These are phyloP conservation scores for Amphibalanus amphitrite DNA, from an alignment of 1,140 invertebrate genomes.

Conservation along the genomic window DNA sequence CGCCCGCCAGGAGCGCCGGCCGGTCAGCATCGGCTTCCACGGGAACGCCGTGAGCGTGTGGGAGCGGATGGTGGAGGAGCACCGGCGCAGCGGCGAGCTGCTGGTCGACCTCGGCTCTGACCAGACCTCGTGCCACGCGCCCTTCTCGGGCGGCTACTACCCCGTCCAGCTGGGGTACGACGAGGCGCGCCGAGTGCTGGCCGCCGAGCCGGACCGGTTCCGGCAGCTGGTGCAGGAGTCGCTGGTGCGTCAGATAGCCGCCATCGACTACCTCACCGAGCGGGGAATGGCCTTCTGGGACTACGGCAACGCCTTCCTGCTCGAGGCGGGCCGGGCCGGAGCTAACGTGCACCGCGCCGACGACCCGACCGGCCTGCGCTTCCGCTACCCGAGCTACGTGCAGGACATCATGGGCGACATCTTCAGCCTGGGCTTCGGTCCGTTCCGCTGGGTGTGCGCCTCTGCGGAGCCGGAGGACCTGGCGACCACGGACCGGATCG, in stretches of 20 bases:
- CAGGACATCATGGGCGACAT: conserved; percentile 57
- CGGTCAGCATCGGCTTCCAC: conserved; percentile 37
- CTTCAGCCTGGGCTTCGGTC: conserved; percentile 52
- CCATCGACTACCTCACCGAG: conserved; percentile 39
- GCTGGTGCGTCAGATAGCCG: conserved; percentile 38
- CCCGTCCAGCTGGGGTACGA: conserved; percentile 34
- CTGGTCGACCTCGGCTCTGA: conserved; percentile 47
- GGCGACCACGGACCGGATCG: conserved; percentile 39
- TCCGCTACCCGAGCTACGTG: conserved; percentile 48
- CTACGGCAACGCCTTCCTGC: conserved; percentile 50
- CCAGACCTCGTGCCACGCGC: conserved; percentile 50
- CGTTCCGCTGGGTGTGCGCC: conserved; percentile 51
- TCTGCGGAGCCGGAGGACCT: conserved; percentile 35
- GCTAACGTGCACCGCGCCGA: conserved; percentile 27
- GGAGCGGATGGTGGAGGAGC: conserved; percentile 38
- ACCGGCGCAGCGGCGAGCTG: conserved; percentile 35
- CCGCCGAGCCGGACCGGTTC: conserved; percentile 34
- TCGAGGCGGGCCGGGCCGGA: conserved; percentile 44
- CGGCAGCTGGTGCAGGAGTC: conserved; percentile 38
- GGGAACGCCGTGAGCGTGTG: conserved; percentile 44
- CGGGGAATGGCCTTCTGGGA: conserved; percentile 47
- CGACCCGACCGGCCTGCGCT: conserved; percentile 23
- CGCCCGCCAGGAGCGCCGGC: conserved; percentile 18
- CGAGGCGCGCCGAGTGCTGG: conserved; percentile 32
- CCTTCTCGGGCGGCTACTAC: conserved; percentile 47